A percentile compares a stretch with the other conserved stretches of the same genome.
phyloP scores from a whole-genome alignment of 2,888 invertebrate genomes.

The Harpagoxenus sublaevis region DNA sequence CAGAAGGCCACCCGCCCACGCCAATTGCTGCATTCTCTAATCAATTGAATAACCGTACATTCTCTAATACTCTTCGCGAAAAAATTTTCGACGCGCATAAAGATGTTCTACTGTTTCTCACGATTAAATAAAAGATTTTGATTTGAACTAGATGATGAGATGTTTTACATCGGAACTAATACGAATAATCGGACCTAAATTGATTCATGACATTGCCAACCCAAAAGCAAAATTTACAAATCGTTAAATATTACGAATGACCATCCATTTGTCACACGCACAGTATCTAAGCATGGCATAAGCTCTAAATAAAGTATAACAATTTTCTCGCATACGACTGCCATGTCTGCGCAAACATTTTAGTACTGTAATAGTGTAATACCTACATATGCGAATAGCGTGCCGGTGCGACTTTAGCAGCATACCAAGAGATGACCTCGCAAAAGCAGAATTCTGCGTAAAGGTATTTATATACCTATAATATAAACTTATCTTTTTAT shows the following conservation, averaged over 20 bases:
- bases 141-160: background rate
- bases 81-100: background rate
- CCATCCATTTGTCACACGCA: background rate
- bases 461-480: background rate
- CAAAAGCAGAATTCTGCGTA: background rate
- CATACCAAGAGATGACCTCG: background rate
- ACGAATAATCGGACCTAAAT: background rate
- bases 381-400: no score
- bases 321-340: background rate
- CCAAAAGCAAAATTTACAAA: no score
- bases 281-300: background rate
- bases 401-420: background rate
- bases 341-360: background rate
- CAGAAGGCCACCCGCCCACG: background rate
- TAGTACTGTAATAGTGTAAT: background rate
- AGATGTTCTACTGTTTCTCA: background rate
- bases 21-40: background rate
- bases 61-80: background rate
- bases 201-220: background rate
- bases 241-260: no score
- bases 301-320: background rate
- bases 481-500: no score
- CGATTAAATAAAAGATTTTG: background rate
- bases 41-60: background rate
- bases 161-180: background rate